Percentiles rank a stretch among this genome's conserved stretches.
phyloP scores from a whole-genome alignment of 2,888 invertebrate genomes.

The Chrysolina oricalcia region DNA sequence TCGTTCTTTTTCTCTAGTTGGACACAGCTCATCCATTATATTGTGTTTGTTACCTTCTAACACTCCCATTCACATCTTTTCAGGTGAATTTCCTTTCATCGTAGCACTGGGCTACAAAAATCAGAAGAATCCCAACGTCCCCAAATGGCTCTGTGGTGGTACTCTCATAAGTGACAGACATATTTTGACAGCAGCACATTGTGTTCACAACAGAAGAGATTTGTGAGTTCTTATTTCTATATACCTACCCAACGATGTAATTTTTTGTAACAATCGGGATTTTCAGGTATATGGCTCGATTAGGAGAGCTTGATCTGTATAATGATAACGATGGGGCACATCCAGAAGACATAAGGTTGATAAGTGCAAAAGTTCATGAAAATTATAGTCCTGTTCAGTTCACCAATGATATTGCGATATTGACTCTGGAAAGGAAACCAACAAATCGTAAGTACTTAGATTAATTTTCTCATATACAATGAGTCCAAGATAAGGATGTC shows the following conservation, averaged over 20 bases:
- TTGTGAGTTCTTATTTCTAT: constrained; percentile 73
- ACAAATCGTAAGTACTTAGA: constrained; percentile 61
- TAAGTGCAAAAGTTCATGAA: constrained; percentile 79
- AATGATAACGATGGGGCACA: constrained; percentile 78
- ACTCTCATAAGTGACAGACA: constrained; percentile 80
- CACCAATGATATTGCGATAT: constrained; percentile 86
- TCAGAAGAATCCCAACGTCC: constrained; percentile 68
- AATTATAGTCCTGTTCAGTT: constrained; percentile 77
- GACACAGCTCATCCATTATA: too few species aligned
- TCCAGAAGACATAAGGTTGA: constrained; percentile 77
- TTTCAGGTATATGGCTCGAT: constrained; percentile 78
- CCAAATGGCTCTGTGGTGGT: constrained; percentile 78
- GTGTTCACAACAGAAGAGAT: constrained; percentile 77
- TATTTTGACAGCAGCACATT: constrained; percentile 87
- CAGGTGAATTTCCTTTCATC: constrained; percentile 89
- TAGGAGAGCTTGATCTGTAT: constrained; percentile 86
- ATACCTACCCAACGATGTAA: neutral
- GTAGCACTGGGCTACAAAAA: constrained; percentile 81
- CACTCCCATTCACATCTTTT: constrained; percentile 24
- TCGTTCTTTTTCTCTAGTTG: too few species aligned
- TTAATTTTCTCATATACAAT: too few species aligned
- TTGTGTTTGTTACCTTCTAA: neutral
- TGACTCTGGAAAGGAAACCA: constrained; percentile 74
- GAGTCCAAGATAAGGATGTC: too few species aligned
- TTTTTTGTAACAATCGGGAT: neutral